phyloP scores from a whole-genome alignment of 2,888 invertebrate genomes.

The Leptopilina drosophilae region DNA sequence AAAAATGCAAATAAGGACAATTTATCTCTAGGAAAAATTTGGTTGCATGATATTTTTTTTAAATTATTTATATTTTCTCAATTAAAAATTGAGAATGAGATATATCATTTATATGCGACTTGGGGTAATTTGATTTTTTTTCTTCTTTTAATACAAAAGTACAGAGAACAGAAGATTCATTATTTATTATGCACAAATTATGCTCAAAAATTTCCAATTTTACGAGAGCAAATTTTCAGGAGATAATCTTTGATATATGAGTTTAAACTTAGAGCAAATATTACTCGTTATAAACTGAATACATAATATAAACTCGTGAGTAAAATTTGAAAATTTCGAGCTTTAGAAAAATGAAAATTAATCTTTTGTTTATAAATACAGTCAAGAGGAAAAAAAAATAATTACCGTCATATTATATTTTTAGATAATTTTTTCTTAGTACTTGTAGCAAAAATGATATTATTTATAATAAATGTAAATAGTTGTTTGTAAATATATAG shows the following conservation, averaged over 20 bases:
- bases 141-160: no score
- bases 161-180: no score
- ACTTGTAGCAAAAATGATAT: not conserved
- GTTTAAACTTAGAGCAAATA: not conserved
- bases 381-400: not conserved
- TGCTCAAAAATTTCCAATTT: constrained; percentile 11
- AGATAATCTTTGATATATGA: constrained; percentile 2
- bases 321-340: not conserved
- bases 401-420: not conserved
- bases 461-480: not conserved
- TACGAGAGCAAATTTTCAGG: not conserved
- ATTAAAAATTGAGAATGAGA: no score
- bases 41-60: no score
- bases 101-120: no score
- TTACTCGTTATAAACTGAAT: not conserved
- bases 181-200: constrained; percentile 24
- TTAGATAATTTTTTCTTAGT: not conserved
- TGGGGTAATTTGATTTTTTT: no score
- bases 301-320: not conserved
- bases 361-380: not conserved
- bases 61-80: no score
- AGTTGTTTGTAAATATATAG: no score
- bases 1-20: no score
- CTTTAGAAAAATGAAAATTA: not conserved
- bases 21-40: no score